Conservation (phyloP, 1,140 invertebrate genomes). For the Coelopa frigida region DNA sequence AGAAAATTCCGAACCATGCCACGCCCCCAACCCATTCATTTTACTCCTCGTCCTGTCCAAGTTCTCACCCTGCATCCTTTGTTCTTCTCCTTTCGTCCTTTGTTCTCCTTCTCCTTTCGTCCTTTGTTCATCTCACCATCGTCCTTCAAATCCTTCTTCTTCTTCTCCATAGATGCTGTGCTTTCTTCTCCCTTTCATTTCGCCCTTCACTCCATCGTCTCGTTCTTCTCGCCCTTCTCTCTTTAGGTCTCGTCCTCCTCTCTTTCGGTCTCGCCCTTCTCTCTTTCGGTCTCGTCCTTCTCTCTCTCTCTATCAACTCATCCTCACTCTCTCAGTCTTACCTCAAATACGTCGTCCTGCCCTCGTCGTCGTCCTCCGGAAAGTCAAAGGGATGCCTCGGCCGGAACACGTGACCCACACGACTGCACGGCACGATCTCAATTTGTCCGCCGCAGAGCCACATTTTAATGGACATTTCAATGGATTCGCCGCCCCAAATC, state of each 20-base stretch:
- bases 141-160: no score
- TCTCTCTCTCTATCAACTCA: no score
- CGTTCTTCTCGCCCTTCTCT: not conserved
- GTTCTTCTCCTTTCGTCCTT: no score
- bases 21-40: no score
- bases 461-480: constrained; percentile 92
- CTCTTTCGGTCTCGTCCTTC: not conserved
- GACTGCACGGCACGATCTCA: constrained; percentile 74
- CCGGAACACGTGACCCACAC: constrained; percentile 76
- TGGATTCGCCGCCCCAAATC: constrained; percentile 95
- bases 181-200: no score
- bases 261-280: not conserved
- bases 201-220: no score
- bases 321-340: constrained; percentile 16
- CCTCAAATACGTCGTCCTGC: constrained; percentile 34
- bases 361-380: constrained; percentile 47
- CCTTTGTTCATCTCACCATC: no score
- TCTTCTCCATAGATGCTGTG: no score
- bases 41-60: no score
- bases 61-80: no score
- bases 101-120: no score
- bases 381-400: constrained; percentile 73
- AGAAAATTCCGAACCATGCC: no score
- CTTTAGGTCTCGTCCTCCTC: not conserved
- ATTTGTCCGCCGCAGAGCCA: constrained; percentile 66